Evolutionary conservation across 2,797 vertebrate genomes (phyloP), one percentile per base, ranked within the genome.

Genomic region (Alectoris magna): DNA sequence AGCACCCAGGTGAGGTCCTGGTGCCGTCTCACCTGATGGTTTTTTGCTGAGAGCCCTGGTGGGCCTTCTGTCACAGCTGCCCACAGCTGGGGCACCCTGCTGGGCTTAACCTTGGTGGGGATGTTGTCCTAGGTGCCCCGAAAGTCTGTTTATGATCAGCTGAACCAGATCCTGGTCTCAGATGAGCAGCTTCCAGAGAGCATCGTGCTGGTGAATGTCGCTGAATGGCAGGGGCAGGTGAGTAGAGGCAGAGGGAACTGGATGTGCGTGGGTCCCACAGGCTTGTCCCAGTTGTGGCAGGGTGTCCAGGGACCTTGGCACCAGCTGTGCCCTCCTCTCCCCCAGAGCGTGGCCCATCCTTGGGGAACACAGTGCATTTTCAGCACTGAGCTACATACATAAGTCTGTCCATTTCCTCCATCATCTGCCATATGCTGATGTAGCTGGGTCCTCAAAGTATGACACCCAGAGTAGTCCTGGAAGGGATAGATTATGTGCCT

Each of bases 141-240:
- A 73, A 99, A 99, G 95, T 98, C 98, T 9, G 98, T 99, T 43
- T 99, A 99, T 0, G 99, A 99, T 94, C 99, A 99, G 85, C 98
- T 99, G 91, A 99, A 99, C 97, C 99, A 99, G 97, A 99, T 99
- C 96, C 95, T 99, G 93, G 94, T 98, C 43, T 99, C 98, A 1
- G 99, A 99, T 0, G 98, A 98, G 1, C 98, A 98, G 23, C 98
- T 99, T 21, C 99, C 99, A 0, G 99, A 99, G 96, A 99, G 98
- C 46, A 98, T 99, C 19, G 99, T 99, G 95, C 96, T 99, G 85
- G 98, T 99, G 85, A 99, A 98, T 41, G 98, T 98, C 0, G 97
- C 98, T 0, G 99, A 99, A 96, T 99, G 99, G 99, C 99, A 99
- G 95, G 99, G 99, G n/a, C 99, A 99, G 99, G 99, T 99, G 78